Evolutionary conservation across 2,888 invertebrate genomes (phyloP).

Genomic region (Hipparchia semele): DNA sequence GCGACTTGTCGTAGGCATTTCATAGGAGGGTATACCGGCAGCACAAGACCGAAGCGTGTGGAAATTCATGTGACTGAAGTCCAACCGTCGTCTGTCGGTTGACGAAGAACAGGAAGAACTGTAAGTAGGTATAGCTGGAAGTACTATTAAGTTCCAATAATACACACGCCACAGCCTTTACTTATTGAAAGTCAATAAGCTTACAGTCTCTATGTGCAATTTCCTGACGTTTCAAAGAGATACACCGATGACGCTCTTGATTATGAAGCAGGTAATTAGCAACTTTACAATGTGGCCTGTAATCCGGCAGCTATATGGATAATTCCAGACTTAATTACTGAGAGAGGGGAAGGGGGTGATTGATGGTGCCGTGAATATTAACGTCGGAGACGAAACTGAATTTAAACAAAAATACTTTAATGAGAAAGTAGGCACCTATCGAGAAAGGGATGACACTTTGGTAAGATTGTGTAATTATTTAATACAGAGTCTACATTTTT

Average conservation of each 20-base stretch:
- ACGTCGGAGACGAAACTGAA: background rate
- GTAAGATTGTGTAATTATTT: no score
- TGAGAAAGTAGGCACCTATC: no score
- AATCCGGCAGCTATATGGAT: conserved; percentile 20
- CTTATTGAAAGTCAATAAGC: background rate
- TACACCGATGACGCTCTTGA: conserved; percentile 32
- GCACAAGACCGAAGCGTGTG: no score
- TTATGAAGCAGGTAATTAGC: conserved; percentile 36
- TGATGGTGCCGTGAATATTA: conserved; percentile 34
- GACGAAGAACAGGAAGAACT: no score
- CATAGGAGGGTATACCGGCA: no score
- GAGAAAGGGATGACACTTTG: no score
- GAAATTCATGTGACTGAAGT: no score
- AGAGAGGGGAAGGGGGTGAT: conserved; percentile 37
- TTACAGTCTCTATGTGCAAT: conserved; percentile 14
- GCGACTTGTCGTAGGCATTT: no score
- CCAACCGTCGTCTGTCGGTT: no score
- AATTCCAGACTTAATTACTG: conserved; percentile 15
- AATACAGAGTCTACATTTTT: no score
- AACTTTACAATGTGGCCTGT: conserved; percentile 34
- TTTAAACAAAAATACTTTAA: no score
- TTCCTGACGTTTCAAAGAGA: conserved; percentile 34
- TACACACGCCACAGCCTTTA: background rate
- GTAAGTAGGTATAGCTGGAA: no score
- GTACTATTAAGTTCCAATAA: background rate